These are phyloP conservation scores for Apoda limacodes DNA, from an alignment of 2,888 invertebrate species.

Conservation along the genomic window DNA sequence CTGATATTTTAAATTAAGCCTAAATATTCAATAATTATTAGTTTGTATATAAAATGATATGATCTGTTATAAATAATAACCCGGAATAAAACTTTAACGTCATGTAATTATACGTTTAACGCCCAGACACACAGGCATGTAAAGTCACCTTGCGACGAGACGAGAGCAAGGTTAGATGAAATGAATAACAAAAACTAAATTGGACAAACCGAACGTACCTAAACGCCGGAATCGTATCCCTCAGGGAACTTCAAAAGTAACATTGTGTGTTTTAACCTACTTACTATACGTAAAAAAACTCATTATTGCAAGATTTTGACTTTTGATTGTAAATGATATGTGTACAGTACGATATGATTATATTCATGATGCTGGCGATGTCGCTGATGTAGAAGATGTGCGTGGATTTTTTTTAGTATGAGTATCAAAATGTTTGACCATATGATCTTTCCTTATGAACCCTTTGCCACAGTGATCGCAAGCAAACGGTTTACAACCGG, in stretches of 20 bases:
- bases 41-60: constrained; percentile 55
- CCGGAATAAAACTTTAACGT: constrained; percentile 48
- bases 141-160: constrained; percentile 63
- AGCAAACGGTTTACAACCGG: constrained; percentile 85
- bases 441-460: constrained; percentile 91
- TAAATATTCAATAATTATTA: neutral
- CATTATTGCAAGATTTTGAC: constrained; percentile 27
- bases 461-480: constrained; percentile 88
- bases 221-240: constrained; percentile 31
- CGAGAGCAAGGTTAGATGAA: constrained; percentile 54
- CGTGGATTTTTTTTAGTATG: constrained; percentile 74
- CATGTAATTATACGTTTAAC: constrained; percentile 62
- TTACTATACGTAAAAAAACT: constrained; percentile 25
- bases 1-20: no score
- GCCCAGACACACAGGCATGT: constrained; percentile 60
- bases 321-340: constrained; percentile 44
- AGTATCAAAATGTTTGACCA: constrained; percentile 88
- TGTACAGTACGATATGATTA: no score
- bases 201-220: constrained; percentile 41
- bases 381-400: constrained; percentile 31
- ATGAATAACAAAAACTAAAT: constrained; percentile 58
- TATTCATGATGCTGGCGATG: no score
- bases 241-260: no score
- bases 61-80: constrained; percentile 52
- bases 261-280: no score